Conservation (phyloP, 2,113 vertebrate species). For the Brienomyrus brachyistius region DNA sequence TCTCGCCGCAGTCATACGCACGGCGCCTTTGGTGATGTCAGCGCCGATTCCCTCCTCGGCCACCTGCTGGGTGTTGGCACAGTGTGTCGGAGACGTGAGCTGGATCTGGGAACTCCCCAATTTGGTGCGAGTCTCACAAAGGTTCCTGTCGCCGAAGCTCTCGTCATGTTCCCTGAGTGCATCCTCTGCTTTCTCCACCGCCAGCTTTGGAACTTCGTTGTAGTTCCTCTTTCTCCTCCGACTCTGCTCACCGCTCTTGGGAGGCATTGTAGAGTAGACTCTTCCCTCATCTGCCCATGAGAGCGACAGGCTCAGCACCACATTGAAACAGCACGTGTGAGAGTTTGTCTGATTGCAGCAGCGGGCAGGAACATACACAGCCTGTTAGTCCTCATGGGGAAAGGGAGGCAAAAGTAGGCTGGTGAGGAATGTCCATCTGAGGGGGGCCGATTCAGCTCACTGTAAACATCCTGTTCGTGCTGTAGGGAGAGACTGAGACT, state of each 20-base stretch:
- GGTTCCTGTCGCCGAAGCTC: neutral
- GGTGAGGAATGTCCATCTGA: neutral
- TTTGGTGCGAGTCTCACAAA: neutral
- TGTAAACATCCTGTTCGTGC: neutral
- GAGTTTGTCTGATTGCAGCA: neutral
- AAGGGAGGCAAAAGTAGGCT: neutral
- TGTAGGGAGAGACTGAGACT: neutral
- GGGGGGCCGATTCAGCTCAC: neutral
- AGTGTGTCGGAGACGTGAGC: neutral
- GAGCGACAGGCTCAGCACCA: neutral
- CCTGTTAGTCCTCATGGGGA: neutral
- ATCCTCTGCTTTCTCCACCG: neutral
- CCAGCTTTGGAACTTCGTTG: neutral
- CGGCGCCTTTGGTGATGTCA: neutral
- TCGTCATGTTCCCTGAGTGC: neutral
- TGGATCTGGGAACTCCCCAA: neutral
- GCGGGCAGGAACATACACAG: neutral
- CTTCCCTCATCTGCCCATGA: neutral
- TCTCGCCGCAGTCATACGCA: neutral
- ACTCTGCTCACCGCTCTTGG: neutral
- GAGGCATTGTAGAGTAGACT: neutral
- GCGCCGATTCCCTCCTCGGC: neutral
- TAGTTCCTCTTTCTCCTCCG: neutral
- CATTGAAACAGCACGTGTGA: neutral
- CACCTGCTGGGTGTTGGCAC: neutral